A percentile compares a stretch with the other conserved stretches of the same genome.
These are phyloP conservation scores for Drosophila murphyi DNA, from an alignment of 1,140 invertebrate genomes.

Conservation along the genomic window DNA sequence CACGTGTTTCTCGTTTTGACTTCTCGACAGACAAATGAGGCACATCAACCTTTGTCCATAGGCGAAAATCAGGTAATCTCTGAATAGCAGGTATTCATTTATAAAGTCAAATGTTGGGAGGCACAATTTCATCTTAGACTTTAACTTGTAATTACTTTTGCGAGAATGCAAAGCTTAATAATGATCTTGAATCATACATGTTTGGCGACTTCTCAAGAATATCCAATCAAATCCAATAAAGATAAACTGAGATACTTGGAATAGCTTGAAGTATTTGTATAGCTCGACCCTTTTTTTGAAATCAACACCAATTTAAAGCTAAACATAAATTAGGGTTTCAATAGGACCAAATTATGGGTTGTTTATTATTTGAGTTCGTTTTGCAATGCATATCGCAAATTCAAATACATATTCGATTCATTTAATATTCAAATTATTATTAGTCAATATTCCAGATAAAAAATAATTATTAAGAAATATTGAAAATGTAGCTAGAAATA, in stretches of 20 bases:
- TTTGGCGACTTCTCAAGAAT: neutral
- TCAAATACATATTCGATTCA: no score
- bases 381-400: neutral
- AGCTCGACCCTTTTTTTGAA: neutral
- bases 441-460: neutral
- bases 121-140: neutral
- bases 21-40: slow-evolving; percentile 19
- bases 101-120: neutral
- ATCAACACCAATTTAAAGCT: no score
- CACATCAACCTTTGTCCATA: slow-evolving; percentile 35
- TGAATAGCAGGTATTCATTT: neutral
- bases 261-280: neutral
- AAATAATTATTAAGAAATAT: neutral
- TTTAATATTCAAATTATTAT: neutral
- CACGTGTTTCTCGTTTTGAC: slow-evolving; percentile 58
- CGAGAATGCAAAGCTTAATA: neutral
- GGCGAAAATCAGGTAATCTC: neutral
- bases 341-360: neutral
- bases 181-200: neutral
- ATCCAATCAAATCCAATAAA: no score
- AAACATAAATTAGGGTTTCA: neutral
- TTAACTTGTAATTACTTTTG: slow-evolving; percentile 2
- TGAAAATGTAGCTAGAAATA: neutral
- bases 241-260: no score
- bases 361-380: neutral